A percentile compares a stretch with the other conserved stretches of the same genome.
These are phyloP conservation scores for Drosophila formosana DNA, from an alignment of 2,888 invertebrate genomes.

Conservation along the genomic window DNA sequence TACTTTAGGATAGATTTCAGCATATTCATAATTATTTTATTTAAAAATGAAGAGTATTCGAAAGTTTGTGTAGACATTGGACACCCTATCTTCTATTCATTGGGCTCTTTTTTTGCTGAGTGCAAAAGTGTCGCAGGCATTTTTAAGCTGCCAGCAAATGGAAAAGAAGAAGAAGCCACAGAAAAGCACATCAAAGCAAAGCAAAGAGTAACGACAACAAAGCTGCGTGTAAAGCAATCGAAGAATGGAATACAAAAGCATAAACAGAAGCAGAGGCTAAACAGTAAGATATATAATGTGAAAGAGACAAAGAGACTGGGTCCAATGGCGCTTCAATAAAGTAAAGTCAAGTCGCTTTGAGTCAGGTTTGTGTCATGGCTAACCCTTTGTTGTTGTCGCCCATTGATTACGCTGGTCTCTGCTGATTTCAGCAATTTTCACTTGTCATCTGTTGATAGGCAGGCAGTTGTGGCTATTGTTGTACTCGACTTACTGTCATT, in stretches of 20 bases:
- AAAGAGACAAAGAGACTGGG: not conserved
- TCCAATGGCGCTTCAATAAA: constrained; percentile 3
- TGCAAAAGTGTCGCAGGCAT: constrained; percentile 46
- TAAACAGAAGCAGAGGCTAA: constrained; percentile 4
- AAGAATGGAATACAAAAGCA: constrained; percentile 15
- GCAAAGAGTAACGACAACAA: constrained; percentile 17
- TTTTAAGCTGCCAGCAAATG: constrained; percentile 31
- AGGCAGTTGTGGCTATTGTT: constrained; percentile 5
- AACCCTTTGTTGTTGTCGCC: constrained; percentile 17
- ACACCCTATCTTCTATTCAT: constrained; percentile 8
- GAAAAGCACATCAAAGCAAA: constrained; percentile 46
- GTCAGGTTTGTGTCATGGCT: constrained; percentile 56
- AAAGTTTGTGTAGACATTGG: not conserved
- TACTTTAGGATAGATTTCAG: too few species aligned
- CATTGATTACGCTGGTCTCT: constrained; percentile 16
- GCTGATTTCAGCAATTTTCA: constrained; percentile 47
- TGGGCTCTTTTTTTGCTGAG: constrained; percentile 26
- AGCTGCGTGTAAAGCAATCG: constrained; percentile 22
- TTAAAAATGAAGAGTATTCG: constrained; percentile 13
- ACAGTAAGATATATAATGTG: not conserved
- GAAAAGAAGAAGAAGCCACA: constrained; percentile 59
- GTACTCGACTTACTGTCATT: constrained; percentile 45
- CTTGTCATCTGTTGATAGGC: constrained; percentile 29
- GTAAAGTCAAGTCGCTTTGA: not conserved
- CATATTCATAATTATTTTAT: too few species aligned